Evolutionary conservation across 2,888 invertebrate species (phyloP), one percentile per base, ranked within the genome.

Genomic region (Thereva unica): DNA sequence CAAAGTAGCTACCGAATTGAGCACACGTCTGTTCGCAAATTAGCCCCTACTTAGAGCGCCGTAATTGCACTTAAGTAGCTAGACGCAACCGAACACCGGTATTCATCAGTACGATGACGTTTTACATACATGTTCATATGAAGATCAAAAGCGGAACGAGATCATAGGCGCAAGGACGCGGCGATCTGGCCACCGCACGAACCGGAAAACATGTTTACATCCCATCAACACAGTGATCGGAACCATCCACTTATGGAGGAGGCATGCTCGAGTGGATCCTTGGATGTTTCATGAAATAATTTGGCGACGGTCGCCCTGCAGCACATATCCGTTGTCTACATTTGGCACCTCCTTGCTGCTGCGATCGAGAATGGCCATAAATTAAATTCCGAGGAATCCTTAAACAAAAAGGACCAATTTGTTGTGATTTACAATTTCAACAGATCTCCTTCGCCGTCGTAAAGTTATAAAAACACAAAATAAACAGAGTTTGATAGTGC

Each of bases 1-100:
- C 23, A 4, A 40, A 37, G 59, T 23, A 23, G 23, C 23, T 23
- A 23, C 23, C 23, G 38, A 38, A 59, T 47, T 49, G 59, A 64
- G 64, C 64, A 64, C 64, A 64, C 64, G 64, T 64, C 64, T 64
- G 53, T 66, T 66, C 56, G 66, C 66, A 66, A 66, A 66, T 66
- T 66, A 66, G 66, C 52, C 57, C 4, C 57, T 57, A 66, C 66
- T 66, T 66, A 57, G 42, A 50, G 50, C 34, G 40, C 49, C 34
- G 10, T 66, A 52, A 66, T 52, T 49, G 56, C 41, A 44, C 50
- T 56, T 50, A 37, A 57, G 57, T 56, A 52, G 42, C 56, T 41
- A 5, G 49, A 65, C 47, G 55, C 50, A 55, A 56, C 49, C 49
- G 55, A 47, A 59, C 59, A 49, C 59, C 59, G 44, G 59, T 23